These are phyloP conservation scores for Galago senegalensis DNA, from an alignment of 2,797 vertebrate species.

Conservation along the genomic window DNA sequence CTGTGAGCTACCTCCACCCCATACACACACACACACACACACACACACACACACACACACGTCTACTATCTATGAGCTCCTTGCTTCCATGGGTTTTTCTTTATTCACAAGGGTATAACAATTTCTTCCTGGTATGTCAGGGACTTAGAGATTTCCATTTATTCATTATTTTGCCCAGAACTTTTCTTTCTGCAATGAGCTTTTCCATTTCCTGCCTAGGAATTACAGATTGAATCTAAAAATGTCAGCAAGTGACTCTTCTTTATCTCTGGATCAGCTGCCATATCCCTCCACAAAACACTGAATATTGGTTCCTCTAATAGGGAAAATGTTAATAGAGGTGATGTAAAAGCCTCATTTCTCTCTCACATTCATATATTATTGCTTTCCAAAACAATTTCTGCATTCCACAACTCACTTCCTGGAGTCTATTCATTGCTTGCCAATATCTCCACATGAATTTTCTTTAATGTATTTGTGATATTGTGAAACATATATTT, in stretches of 20 bases:
- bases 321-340: neutral
- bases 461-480: neutral
- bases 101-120: neutral
- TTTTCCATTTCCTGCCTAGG: neutral
- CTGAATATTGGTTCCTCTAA: neutral
- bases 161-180: conserved; percentile 50
- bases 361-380: neutral
- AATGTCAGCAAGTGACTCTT: conserved; percentile 42
- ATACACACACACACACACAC: neutral
- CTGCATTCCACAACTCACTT: neutral
- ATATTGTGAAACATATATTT: neutral
- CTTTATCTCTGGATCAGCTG: conserved; percentile 36
- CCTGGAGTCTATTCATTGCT: neutral
- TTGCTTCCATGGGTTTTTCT: neutral
- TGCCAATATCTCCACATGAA: neutral
- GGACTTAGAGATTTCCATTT: neutral
- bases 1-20: neutral
- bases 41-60: neutral
- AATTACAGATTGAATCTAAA: conserved; percentile 28
- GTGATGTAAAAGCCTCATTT: neutral
- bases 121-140: neutral
- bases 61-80: neutral
- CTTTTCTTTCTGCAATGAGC: neutral
- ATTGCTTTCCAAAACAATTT: neutral
- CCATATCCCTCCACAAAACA: neutral